Evolutionary conservation across 2,797 vertebrate genomes (phyloP).

Genomic region (Lepus townsendii): DNA sequence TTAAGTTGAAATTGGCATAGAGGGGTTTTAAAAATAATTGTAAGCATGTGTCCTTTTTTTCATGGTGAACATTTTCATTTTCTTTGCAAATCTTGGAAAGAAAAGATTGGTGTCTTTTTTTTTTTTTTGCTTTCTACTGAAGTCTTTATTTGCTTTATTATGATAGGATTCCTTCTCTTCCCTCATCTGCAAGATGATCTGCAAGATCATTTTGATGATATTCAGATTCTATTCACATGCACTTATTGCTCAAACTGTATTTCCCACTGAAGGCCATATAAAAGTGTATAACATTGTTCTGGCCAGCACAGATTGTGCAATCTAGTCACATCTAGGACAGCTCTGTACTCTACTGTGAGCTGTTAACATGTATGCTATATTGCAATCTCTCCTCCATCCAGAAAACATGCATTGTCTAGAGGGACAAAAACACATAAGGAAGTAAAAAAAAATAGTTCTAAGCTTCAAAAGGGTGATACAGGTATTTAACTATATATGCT

Average conservation of each 20-base stretch:
- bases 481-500: slow-evolving; percentile 8
- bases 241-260: background rate
- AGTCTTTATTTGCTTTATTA: slow-evolving; percentile 34
- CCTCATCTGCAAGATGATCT: slow-evolving; percentile 21
- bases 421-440: background rate
- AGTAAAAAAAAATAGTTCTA: background rate
- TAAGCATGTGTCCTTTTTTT: slow-evolving; percentile 55
- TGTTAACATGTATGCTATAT: background rate
- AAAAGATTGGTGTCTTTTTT: background rate
- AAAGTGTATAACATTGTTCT: slow-evolving; percentile 7
- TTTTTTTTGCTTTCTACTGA: slow-evolving; percentile 35
- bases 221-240: slow-evolving; percentile 10
- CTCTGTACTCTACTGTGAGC: background rate
- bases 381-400: slow-evolving; percentile 19
- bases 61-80: slow-evolving; percentile 53
- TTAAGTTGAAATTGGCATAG: slow-evolving; percentile 59
- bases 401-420: background rate
- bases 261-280: background rate
- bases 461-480: background rate
- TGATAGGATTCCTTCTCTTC: background rate
- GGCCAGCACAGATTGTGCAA: background rate
- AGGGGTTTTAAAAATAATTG: slow-evolving; percentile 66
- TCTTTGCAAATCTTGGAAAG: slow-evolving; percentile 64
- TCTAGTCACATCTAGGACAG: slow-evolving; percentile 14
- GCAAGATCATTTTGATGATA: background rate